These are phyloP conservation scores for Cremastobaeus sp. DNA, from an alignment of 2,888 invertebrate genomes.

Conservation along the genomic window DNA sequence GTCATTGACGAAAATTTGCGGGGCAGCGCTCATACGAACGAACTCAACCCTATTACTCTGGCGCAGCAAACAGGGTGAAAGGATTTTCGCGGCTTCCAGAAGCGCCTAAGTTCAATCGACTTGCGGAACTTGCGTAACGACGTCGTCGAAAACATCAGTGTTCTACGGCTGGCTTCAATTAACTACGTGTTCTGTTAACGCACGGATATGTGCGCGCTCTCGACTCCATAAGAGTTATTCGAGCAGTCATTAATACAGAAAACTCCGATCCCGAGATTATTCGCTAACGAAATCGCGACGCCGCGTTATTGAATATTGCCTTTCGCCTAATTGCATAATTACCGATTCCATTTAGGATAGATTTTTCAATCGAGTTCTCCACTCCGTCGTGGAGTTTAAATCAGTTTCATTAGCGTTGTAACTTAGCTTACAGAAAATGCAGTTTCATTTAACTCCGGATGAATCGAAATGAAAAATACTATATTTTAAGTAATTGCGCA, in stretches of 20 bases:
- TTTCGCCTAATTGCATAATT: constrained; percentile 1
- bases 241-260: constrained; percentile 30
- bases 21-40: constrained; percentile 51
- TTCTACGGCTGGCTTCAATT: constrained; percentile 60
- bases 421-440: too few species aligned
- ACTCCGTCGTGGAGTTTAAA: too few species aligned
- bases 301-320: constrained; percentile 13
- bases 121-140: constrained; percentile 59
- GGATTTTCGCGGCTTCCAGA: constrained; percentile 61
- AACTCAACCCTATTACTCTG: constrained; percentile 55
- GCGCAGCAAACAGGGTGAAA: constrained; percentile 59
- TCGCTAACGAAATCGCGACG: neutral
- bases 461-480: too few species aligned
- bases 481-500: too few species aligned
- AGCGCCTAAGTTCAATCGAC: constrained; percentile 62
- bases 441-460: too few species aligned
- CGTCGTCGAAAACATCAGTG: constrained; percentile 61
- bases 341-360: constrained; percentile 8
- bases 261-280: neutral
- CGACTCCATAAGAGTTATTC: constrained; percentile 46
- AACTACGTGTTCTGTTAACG: constrained; percentile 62
- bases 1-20: constrained; percentile 58
- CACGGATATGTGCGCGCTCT: constrained; percentile 47
- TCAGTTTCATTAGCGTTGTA: too few species aligned
- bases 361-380: too few species aligned